Base-by-base conservation (phyloP, 2,888 invertebrate genomes). In the Meiosimyza platycephala region DNA sequence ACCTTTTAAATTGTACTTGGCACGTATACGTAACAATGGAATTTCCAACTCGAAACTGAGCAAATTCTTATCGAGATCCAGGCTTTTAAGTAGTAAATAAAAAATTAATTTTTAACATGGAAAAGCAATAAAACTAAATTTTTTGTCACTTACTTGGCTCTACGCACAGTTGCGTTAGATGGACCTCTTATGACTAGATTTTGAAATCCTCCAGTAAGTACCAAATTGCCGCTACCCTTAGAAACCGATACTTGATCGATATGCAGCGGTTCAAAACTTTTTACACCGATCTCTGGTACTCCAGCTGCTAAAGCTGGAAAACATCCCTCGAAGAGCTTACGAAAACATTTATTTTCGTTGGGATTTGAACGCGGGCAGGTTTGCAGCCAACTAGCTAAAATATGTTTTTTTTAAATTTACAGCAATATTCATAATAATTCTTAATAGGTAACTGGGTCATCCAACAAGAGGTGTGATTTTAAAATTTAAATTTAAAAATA, bases 211-310 rank as follows among this genome's bases (percentile, higher is more conserved):
- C 91, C 91, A 0, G 88, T 81, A 11, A 91, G 81, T 16, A 90
- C 88, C 9, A 88, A 76, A 65, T 89, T 88, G 1, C 90, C 90
- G 72, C 87, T 87, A 15, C 90, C 90, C 82, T 90, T 90, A 6
- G 89, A 88, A 1, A 91, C 87, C 0, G 89, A 88, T 1, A 91
- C 89, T 72, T 85, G 86, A 75, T 90, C 89, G 48, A 91, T 88
- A 76, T 85, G 83, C 48, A 91, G 81, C 1, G 91, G 91, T 78
- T 91, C 91, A 76, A 91, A 90, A 68, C 88, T 88, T 55, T 89
- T 89, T 0, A 91, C 88, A 9, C 89, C 90, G 57, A 90, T 88
- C 84, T 90, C 90, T 0, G 90, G 90, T 76, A 91, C 89, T 85
- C 90, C 91, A 77, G 87, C 88, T 1, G 90, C 89, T 75, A 91